phyloP scores from a whole-genome alignment of 2,113 vertebrate genomes.

The Hippolais icterina region DNA sequence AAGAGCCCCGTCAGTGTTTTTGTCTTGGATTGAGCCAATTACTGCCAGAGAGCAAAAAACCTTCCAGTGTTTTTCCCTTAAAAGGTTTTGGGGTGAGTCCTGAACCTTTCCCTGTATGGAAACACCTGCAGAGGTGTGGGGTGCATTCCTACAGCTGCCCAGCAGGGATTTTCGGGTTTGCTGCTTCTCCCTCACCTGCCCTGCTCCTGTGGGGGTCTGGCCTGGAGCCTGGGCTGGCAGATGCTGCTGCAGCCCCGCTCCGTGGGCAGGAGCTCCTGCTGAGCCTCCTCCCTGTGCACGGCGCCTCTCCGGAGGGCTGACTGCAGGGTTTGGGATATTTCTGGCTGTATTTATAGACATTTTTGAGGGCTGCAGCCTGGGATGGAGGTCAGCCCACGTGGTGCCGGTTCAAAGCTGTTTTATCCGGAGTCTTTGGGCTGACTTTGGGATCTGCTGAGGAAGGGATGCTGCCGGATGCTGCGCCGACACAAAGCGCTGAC shows the following conservation, averaged over 20 bases:
- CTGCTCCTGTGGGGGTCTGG: not conserved
- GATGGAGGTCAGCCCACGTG: not conserved
- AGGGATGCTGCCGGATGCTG: fast-evolving
- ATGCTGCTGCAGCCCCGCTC: not conserved
- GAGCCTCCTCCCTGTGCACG: not conserved
- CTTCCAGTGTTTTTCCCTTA: no score
- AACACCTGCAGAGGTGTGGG: no score
- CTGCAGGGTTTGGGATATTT: not conserved
- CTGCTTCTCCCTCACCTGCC: not conserved
- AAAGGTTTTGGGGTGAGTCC: no score
- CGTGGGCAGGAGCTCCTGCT: not conserved
- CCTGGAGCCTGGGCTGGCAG: not conserved
- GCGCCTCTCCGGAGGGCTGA: not conserved
- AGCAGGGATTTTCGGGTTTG: not conserved
- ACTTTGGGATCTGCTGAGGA: not conserved
- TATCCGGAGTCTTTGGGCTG: not conserved
- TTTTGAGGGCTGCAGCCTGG: not conserved
- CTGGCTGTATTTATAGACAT: fast-evolving
- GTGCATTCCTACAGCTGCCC: not conserved
- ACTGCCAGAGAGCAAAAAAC: no score
- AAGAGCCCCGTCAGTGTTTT: no score
- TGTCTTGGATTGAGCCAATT: no score
- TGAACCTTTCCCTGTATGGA: no score
- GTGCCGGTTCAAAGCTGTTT: not conserved
- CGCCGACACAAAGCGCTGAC: fast-evolving